Percentiles rank a stretch among this genome's conserved stretches.
phyloP scores from a whole-genome alignment of 2,113 vertebrate genomes.

The Amblyornis subalaris region DNA sequence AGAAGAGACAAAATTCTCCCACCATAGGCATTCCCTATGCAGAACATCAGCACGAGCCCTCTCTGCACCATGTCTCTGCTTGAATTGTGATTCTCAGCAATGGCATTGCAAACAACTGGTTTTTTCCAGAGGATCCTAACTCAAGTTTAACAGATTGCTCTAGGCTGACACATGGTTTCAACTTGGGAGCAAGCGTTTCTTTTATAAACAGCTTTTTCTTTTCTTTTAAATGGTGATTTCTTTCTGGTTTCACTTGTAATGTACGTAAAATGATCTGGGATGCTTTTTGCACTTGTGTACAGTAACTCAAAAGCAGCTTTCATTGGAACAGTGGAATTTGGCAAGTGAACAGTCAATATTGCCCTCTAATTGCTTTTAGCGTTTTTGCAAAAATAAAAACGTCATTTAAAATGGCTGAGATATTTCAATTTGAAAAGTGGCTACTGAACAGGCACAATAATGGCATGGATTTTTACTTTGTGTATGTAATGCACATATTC shows the following conservation, averaged over 20 bases:
- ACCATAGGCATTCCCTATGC: background rate
- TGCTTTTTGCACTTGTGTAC: conserved; percentile 44
- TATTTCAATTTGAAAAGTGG: conserved; percentile 61
- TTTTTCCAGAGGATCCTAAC: conserved; percentile 12
- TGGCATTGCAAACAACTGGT: conserved; percentile 13
- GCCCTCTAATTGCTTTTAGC: conserved; percentile 66
- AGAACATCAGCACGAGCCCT: background rate
- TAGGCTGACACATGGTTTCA: conserved; percentile 52
- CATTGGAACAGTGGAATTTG: conserved; percentile 62
- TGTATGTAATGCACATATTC: background rate
- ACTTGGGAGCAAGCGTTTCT: conserved; percentile 43
- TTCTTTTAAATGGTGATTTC: conserved; percentile 39
- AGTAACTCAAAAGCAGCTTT: conserved; percentile 59
- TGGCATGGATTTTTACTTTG: conserved; percentile 32
- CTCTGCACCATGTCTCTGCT: background rate
- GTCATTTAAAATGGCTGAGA: conserved; percentile 62
- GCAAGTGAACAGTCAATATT: conserved; percentile 57
- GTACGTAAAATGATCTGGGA: conserved; percentile 44
- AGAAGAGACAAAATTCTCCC: background rate
- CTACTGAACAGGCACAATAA: conserved; percentile 19
- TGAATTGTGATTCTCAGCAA: conserved; percentile 3
- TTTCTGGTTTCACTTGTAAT: conserved; percentile 45
- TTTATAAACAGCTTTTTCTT: conserved; percentile 29
- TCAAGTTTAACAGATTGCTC: conserved; percentile 43
- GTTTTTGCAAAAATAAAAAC: conserved; percentile 67